These are phyloP conservation scores for Cromileptes altivelis DNA, from an alignment of 2,113 vertebrate species.

Conservation along the genomic window DNA sequence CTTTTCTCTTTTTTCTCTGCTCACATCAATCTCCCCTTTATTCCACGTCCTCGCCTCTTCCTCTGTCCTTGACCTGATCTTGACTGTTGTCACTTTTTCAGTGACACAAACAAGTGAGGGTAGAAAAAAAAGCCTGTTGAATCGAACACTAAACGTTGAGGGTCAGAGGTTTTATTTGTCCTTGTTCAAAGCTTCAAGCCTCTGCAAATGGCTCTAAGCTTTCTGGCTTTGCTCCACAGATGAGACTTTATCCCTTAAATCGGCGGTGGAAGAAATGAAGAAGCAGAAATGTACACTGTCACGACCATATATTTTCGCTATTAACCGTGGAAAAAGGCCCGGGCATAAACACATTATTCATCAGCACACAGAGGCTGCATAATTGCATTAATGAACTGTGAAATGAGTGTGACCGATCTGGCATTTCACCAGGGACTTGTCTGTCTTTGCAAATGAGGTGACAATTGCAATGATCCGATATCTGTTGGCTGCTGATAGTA, in stretches of 20 bases:
- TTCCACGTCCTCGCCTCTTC: conserved; percentile 1
- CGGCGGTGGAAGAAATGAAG: not conserved
- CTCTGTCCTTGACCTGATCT: conserved; percentile 23
- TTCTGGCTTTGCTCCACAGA: conserved; percentile 6
- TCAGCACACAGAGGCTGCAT: conserved; percentile 51
- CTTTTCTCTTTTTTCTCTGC: not conserved
- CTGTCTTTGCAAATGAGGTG: conserved; percentile 65
- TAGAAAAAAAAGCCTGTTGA: conserved; percentile 28
- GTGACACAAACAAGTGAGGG: not conserved
- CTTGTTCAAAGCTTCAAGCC: not conserved
- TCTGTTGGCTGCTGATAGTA: conserved; percentile 50
- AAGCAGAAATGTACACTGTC: conserved; percentile 15
- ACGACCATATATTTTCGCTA: conserved; percentile 19
- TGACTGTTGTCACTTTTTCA: conserved; percentile 23
- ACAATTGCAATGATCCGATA: conserved; percentile 43
- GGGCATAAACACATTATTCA: conserved; percentile 41
- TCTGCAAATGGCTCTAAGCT: conserved; percentile 32
- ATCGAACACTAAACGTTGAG: not conserved
- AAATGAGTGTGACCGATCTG: conserved; percentile 70
- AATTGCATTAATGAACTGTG: conserved; percentile 70
- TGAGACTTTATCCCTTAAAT: conserved; percentile 6
- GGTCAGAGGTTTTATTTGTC: conserved; percentile 64
- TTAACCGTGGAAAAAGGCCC: conserved; percentile 7
- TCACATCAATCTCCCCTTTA: not conserved
- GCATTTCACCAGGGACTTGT: conserved; percentile 62